These are phyloP conservation scores for Unio delphinus DNA, from an alignment of 2,888 invertebrate species.

Conservation along the genomic window DNA sequence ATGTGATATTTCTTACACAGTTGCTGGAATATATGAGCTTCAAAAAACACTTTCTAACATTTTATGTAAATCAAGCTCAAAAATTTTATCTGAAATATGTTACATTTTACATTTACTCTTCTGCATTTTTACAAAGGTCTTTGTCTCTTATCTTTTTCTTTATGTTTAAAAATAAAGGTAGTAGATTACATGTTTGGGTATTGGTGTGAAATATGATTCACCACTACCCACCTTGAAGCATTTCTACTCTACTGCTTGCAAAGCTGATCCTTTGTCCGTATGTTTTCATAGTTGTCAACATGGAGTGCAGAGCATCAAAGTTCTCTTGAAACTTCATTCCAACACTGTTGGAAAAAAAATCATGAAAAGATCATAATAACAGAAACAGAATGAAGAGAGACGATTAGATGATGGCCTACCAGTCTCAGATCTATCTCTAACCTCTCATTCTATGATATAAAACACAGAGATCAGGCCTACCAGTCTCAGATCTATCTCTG, in stretches of 20 bases:
- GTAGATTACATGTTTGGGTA: background rate
- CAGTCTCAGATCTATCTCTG: no score
- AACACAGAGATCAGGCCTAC: no score
- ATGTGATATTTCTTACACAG: no score
- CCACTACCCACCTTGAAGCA: constrained; percentile 50
- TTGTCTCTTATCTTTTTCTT: no score
- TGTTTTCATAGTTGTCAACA: constrained; percentile 42
- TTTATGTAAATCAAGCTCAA: no score
- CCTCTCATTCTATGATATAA: background rate
- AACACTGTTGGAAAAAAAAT: constrained; percentile 16
- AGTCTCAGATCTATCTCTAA: background rate
- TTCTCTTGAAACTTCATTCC: constrained; percentile 35
- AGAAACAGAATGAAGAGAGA: no score
- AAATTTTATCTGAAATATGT: background rate
- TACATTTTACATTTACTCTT: constrained; percentile 6
- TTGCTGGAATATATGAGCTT: no score
- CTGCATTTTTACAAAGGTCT: background rate
- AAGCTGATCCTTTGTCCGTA: constrained; percentile 62
- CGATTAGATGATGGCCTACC: background rate
- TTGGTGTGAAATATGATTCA: background rate
- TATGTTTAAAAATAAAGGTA: background rate
- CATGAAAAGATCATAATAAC: background rate
- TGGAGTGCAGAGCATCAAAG: constrained; percentile 27
- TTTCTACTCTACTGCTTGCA: constrained; percentile 59
- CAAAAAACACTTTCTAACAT: no score